Evolutionary conservation across 2,888 invertebrate species (phyloP).

Genomic region (Idaea aversata): DNA sequence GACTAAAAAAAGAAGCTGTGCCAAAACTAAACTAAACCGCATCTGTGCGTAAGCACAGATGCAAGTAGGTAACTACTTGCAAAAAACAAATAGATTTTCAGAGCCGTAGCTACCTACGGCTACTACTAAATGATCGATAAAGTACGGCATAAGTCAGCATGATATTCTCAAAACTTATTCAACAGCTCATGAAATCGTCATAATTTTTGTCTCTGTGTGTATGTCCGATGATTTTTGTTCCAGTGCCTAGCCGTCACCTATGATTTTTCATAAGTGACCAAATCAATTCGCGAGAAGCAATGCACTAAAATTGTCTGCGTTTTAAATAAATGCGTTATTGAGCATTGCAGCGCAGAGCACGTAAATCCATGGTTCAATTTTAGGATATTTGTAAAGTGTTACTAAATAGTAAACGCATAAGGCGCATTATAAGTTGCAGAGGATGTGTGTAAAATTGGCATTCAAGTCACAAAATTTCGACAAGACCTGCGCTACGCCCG

Average conservation of each 20-base stretch:
- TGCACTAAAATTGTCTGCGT: background rate
- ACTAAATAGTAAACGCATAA: background rate
- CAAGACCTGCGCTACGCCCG: constrained; percentile 43
- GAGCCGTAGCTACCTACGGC: too few species aligned
- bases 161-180: too few species aligned
- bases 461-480: constrained; percentile 54
- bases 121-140: too few species aligned
- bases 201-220: too few species aligned
- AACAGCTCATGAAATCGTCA: too few species aligned
- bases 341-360: constrained; percentile 14
- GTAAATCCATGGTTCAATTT: background rate
- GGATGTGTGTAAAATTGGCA: constrained; percentile 45
- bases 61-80: too few species aligned
- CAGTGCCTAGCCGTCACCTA: background rate
- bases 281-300: background rate
- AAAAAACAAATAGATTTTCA: too few species aligned
- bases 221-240: too few species aligned
- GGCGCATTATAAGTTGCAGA: background rate
- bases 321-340: background rate
- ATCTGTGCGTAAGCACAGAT: too few species aligned
- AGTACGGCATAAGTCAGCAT: too few species aligned
- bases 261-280: background rate
- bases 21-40: too few species aligned
- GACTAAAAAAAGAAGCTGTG: too few species aligned
- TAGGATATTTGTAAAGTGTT: background rate